Percentiles rank a stretch among this genome's conserved stretches.
These are phyloP conservation scores for Carassius carassius DNA, from an alignment of 2,113 vertebrate species.

Conservation along the genomic window DNA sequence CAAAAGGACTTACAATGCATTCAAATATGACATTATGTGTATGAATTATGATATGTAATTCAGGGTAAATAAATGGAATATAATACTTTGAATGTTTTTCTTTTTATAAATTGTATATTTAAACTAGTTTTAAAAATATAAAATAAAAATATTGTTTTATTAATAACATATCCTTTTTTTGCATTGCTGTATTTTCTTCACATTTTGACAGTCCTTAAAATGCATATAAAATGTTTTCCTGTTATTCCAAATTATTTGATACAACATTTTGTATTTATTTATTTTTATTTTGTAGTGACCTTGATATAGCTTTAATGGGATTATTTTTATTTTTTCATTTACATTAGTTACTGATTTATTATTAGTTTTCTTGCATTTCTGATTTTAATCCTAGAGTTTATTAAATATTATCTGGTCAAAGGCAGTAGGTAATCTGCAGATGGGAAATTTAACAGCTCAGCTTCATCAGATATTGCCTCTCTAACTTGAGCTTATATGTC, in stretches of 20 bases:
- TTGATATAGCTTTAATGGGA: not conserved
- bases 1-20: not conserved
- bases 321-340: not conserved
- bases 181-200: not conserved
- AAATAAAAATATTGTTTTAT: too few species aligned
- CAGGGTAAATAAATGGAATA: too few species aligned
- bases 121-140: too few species aligned
- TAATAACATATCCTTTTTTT: not conserved
- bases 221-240: not conserved
- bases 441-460: not conserved
- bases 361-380: not conserved
- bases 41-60: too few species aligned
- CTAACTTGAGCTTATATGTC: not conserved
- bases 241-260: not conserved
- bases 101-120: too few species aligned
- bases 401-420: not conserved
- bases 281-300: not conserved
- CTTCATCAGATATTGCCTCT: conserved; percentile 5
- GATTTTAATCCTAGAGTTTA: not conserved
- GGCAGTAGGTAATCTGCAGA: not conserved
- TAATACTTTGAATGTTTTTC: too few species aligned
- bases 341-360: not conserved
- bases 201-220: not conserved
- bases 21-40: not conserved
- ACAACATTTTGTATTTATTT: not conserved